A percentile compares a stretch with the other conserved stretches of the same genome.
Evolutionary conservation across 2,888 invertebrate species (phyloP).

Genomic region (Tupiocoris notatus): DNA sequence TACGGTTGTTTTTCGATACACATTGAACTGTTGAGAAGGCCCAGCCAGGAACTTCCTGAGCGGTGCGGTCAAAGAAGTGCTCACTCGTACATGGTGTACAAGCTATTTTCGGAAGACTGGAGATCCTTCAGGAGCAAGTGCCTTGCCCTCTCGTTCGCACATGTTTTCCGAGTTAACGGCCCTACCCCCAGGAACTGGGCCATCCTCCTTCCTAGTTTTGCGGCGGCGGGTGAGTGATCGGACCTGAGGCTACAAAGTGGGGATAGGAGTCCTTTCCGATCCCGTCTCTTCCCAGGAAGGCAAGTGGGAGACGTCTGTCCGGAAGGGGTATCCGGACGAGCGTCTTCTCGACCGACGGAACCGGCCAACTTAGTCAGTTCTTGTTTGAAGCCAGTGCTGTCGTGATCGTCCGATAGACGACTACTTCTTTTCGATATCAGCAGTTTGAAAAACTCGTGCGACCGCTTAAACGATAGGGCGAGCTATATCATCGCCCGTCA

Average conservation of each 20-base stretch:
- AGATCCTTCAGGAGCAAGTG: neutral
- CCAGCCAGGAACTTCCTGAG: no score
- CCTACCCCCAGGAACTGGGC: conserved; percentile 30
- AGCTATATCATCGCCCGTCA: no score
- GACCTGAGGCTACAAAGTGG: no score
- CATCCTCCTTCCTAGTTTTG: conserved; percentile 24
- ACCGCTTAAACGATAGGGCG: no score
- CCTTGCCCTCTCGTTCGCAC: no score
- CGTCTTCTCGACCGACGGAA: conserved; percentile 12
- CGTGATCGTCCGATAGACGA: conserved; percentile 12
- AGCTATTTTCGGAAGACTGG: neutral
- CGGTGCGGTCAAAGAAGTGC: no score
- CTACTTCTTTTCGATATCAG: no score
- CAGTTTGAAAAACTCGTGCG: neutral
- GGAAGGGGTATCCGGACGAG: conserved; percentile 21
- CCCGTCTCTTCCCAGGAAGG: neutral
- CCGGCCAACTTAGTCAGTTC: conserved; percentile 29
- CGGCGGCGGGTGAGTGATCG: neutral
- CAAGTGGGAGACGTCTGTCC: conserved; percentile 15
- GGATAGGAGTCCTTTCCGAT: neutral
- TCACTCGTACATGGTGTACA: neutral
- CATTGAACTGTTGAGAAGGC: no score
- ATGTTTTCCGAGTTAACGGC: conserved; percentile 32
- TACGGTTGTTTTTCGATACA: no score
- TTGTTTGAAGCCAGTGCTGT: conserved; percentile 36